Base-by-base conservation (phyloP, 2,888 invertebrate species). In the Listrodromus nycthemerus region DNA sequence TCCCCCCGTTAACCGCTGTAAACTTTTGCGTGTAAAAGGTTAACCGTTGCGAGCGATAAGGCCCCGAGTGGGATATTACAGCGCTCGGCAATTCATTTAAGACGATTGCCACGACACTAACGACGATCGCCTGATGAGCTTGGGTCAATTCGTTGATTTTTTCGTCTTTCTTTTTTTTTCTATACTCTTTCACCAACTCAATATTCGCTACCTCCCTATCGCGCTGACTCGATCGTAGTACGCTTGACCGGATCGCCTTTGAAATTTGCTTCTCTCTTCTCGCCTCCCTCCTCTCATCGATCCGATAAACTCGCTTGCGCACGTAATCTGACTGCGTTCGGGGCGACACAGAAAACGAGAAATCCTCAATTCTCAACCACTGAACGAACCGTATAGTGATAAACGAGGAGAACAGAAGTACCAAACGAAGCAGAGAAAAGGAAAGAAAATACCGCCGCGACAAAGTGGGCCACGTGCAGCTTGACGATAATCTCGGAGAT, bases 1-100 rank as follows among this genome's bases (percentile, higher is more conserved):
- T 86, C 77, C 70, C 75, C 82, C 50, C 61, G 83, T 66, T 85
- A 85, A 82, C 83, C 61, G 61, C 27, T 61, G 27, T 86, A 88
- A 89, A 88, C 87, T 83, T 88, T 89, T 86, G 86, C 87, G 89
- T 89, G 88, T 88, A 90, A 89, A 61, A 91, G 89, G 89, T 91
- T 89, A 88, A 89, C 85, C 82, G 87, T 87, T 85, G 80, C 85
- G 61, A 82, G 75, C 86, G 90, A 91, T 91, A 90, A 90, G 82
- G 80, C 82, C 58, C 6, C 16, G 77, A 74, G 81, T 85, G 41
- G 87, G 83, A 88, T 87, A 89, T 87, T 83, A 85, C 74, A 76
- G 83, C 86, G 82, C 84, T 86, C 79, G 86, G 84, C 78, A 86
- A 89, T 89, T 89, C 87, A 88, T 89, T 88, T 85, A 87, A 84